A percentile compares a stretch with the other conserved stretches of the same genome.
Evolutionary conservation across 2,113 vertebrate species (phyloP).

Genomic region (Oreochromis tanganicae): DNA sequence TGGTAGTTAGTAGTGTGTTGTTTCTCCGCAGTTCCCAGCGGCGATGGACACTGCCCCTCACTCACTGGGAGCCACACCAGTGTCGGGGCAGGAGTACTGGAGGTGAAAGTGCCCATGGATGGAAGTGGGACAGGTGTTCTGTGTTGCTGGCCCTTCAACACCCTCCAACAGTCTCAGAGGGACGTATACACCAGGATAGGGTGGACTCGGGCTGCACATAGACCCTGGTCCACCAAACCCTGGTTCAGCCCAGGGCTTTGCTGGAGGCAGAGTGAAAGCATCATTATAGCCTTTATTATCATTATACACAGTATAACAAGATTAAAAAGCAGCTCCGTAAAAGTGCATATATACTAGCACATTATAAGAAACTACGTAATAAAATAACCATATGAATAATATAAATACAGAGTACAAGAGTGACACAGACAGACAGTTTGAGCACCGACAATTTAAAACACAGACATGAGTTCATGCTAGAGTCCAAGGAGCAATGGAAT

Average conservation of each 20-base stretch:
- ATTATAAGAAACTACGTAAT: neutral
- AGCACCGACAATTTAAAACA: neutral
- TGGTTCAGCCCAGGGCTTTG: neutral
- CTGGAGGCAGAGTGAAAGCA: neutral
- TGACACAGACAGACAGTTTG: neutral
- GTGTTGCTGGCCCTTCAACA: neutral
- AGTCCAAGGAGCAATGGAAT: neutral
- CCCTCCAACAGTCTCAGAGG: neutral
- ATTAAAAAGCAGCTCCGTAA: neutral
- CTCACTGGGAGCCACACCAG: neutral
- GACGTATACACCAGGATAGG: neutral
- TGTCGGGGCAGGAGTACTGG: neutral
- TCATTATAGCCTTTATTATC: neutral
- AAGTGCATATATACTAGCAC: neutral
- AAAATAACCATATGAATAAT: neutral
- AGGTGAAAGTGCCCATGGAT: neutral
- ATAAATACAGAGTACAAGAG: neutral
- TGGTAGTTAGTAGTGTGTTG: neutral
- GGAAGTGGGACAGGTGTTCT: neutral
- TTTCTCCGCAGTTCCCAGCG: neutral
- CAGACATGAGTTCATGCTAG: neutral
- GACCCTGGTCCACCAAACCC: neutral
- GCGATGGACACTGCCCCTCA: neutral
- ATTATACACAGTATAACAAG: neutral
- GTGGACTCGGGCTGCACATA: neutral